These are phyloP conservation scores for Sphenopsis melanotis DNA, from an alignment of 2,797 vertebrate genomes.

Conservation along the genomic window DNA sequence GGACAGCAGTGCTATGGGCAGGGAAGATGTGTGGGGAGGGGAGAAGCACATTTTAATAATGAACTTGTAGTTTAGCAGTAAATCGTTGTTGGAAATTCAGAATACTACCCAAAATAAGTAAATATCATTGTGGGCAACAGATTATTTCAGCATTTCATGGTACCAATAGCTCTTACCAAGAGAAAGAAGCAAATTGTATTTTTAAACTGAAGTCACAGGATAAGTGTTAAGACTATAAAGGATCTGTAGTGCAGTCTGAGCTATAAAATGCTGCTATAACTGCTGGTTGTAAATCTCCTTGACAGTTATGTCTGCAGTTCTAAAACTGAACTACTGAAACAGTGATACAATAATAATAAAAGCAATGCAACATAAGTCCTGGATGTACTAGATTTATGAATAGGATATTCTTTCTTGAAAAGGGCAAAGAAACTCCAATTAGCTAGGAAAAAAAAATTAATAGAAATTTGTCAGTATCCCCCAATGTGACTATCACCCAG, in stretches of 20 bases:
- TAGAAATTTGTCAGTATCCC: slow-evolving; percentile 29
- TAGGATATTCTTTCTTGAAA: slow-evolving; percentile 50
- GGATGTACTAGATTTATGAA: slow-evolving; percentile 63
- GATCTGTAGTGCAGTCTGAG: slow-evolving; percentile 56
- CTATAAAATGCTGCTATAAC: slow-evolving; percentile 55
- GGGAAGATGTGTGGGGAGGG: background rate
- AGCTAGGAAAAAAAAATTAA: slow-evolving; percentile 15
- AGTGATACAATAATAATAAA: slow-evolving; percentile 74
- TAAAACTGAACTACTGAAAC: slow-evolving; percentile 70
- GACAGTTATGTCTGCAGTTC: slow-evolving; percentile 69
- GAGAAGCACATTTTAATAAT: background rate
- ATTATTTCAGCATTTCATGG: background rate
- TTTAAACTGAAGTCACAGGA: slow-evolving; percentile 68
- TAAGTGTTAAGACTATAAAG: slow-evolving; percentile 66
- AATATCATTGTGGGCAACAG: background rate
- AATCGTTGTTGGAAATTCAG: background rate
- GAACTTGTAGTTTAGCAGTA: background rate
- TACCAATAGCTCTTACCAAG: background rate
- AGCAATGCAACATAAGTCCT: slow-evolving; percentile 48
- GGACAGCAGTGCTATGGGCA: background rate
- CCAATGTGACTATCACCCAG: background rate
- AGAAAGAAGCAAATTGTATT: slow-evolving; percentile 50
- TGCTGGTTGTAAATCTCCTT: slow-evolving; percentile 61
- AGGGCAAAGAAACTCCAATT: slow-evolving; percentile 58
- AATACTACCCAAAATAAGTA: background rate